These are phyloP conservation scores for Aquatica leii DNA, from an alignment of 2,888 invertebrate species.

Conservation along the genomic window DNA sequence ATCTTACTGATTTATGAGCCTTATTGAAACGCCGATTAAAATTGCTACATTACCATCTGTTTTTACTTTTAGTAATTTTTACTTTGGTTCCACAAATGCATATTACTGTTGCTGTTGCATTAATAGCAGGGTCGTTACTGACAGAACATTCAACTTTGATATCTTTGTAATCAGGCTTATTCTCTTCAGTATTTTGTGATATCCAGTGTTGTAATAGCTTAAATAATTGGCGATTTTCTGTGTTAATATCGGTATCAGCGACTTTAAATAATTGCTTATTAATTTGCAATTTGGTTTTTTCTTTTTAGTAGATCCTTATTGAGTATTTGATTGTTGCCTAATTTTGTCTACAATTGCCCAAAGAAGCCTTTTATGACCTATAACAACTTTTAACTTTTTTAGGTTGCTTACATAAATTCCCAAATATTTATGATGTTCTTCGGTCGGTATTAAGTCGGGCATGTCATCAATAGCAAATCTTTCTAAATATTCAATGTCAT, in stretches of 20 bases:
- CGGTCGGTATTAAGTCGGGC: neutral
- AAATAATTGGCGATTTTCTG: neutral
- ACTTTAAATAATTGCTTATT: neutral
- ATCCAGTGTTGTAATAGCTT: neutral
- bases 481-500: conserved; percentile 9
- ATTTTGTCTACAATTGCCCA: neutral
- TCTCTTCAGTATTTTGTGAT: too few species aligned
- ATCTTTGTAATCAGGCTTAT: too few species aligned
- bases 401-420: conserved; percentile 9
- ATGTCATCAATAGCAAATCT: conserved; percentile 8
- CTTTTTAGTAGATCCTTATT: neutral
- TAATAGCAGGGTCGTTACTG: too few species aligned
- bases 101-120: neutral
- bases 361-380: neutral
- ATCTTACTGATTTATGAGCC: too few species aligned
- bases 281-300: neutral
- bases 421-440: conserved; percentile 11
- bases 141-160: too few species aligned
- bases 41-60: conserved; percentile 2
- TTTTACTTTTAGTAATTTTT: neutral
- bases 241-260: neutral
- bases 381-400: conserved; percentile 2
- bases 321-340: neutral
- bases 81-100: neutral
- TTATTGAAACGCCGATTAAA: too few species aligned